These are phyloP conservation scores for Callospermophilus lateralis DNA, from an alignment of 2,113 vertebrate genomes.

Conservation along the genomic window DNA sequence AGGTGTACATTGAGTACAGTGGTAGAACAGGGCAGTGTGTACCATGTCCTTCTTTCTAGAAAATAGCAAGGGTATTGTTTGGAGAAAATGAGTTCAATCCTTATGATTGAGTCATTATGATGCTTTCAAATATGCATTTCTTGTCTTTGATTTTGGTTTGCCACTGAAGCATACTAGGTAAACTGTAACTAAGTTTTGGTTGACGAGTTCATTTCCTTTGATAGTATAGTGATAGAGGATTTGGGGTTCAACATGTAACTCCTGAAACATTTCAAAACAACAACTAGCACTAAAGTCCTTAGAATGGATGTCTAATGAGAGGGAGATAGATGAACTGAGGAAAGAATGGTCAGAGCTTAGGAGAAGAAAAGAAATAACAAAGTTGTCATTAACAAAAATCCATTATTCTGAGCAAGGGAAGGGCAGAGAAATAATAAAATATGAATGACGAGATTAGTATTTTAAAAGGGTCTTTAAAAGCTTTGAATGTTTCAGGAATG, in stretches of 20 bases:
- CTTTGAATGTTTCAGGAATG: not conserved
- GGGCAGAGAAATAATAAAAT: not conserved
- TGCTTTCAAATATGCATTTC: not conserved
- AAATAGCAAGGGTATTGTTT: not conserved
- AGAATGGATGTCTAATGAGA: not conserved
- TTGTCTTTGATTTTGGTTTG: not conserved
- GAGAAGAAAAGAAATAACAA: not conserved
- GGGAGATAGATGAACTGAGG: not conserved
- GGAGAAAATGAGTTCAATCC: not conserved
- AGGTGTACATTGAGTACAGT: rapidly evolving
- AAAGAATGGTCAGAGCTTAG: too few relatives aligned
- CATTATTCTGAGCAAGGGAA: not conserved
- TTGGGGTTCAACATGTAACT: not conserved
- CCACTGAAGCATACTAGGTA: not conserved
- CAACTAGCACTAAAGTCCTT: not conserved
- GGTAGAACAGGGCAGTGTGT: too few relatives aligned
- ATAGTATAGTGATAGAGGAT: too few relatives aligned
- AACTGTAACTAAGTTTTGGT: not conserved
- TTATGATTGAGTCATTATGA: not conserved
- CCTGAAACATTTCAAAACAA: not conserved
- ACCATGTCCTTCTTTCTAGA: not conserved
- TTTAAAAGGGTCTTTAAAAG: slow-evolving; percentile 11
- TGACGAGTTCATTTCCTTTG: not conserved
- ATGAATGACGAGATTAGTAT: not conserved
- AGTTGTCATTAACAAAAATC: not conserved